phyloP scores from a whole-genome alignment of 2,888 invertebrate species.

The Pomacea canaliculata region DNA sequence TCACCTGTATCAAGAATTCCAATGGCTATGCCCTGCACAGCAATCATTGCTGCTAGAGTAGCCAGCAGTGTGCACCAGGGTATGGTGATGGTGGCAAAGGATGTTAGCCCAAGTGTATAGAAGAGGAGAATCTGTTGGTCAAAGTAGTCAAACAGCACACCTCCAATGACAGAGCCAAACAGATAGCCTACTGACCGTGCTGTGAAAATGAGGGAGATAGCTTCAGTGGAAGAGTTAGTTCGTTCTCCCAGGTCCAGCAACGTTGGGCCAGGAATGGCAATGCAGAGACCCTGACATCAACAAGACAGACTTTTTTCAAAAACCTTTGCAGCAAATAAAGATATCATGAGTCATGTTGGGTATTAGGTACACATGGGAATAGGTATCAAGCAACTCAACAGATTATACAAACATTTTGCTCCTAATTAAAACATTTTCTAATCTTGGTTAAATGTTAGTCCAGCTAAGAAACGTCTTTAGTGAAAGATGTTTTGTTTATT shows the following conservation, averaged over 20 bases:
- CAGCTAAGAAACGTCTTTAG: too few species aligned
- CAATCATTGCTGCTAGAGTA: slow-evolving; percentile 63
- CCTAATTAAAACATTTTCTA: too few species aligned
- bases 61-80: slow-evolving; percentile 68
- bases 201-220: slow-evolving; percentile 68
- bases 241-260: slow-evolving; percentile 67
- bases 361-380: too few species aligned
- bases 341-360: too few species aligned
- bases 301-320: too few species aligned
- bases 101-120: slow-evolving; percentile 66
- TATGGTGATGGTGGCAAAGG: slow-evolving; percentile 66
- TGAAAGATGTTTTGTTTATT: too few species aligned
- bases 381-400: too few species aligned
- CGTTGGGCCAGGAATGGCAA: slow-evolving; percentile 71
- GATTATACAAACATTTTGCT: too few species aligned
- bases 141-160: slow-evolving; percentile 64
- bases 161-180: slow-evolving; percentile 68
- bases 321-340: too few species aligned
- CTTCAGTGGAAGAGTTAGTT: slow-evolving; percentile 57
- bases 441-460: too few species aligned
- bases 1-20: slow-evolving; percentile 67
- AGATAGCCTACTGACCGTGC: slow-evolving; percentile 70
- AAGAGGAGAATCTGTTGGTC: slow-evolving; percentile 69
- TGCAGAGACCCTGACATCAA: slow-evolving; percentile 67
- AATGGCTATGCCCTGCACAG: slow-evolving; percentile 68